phyloP scores from a whole-genome alignment of 2,888 invertebrate species.

The Acrobasis repandana region DNA sequence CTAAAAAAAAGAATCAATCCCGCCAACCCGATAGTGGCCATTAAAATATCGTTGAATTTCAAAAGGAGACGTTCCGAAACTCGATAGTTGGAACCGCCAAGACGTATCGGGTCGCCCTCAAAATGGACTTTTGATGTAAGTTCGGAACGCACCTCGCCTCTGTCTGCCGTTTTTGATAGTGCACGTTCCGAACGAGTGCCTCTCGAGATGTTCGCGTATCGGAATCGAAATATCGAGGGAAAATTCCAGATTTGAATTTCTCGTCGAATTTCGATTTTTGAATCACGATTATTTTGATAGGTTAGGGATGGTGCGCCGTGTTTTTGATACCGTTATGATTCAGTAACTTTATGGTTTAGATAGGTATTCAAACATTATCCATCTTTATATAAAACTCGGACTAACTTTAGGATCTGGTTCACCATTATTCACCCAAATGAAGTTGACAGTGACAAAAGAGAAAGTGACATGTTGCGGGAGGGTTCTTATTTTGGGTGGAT shows the following conservation, averaged over 20 bases:
- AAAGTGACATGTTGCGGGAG: too few relatives aligned
- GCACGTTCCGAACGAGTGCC: slow-evolving; percentile 34
- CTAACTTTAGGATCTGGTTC: too few relatives aligned
- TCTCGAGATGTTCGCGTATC: slow-evolving; percentile 25
- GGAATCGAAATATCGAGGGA: slow-evolving; percentile 17
- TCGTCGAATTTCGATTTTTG: slow-evolving; percentile 30
- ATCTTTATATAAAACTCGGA: too few relatives aligned
- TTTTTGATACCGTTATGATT: neutral
- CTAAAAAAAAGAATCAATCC: slow-evolving; percentile 59
- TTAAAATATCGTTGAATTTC: slow-evolving; percentile 81
- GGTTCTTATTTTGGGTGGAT: too few relatives aligned
- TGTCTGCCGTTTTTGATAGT: slow-evolving; percentile 36
- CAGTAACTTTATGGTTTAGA: neutral
- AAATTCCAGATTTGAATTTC: slow-evolving; percentile 26
- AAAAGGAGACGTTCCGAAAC: slow-evolving; percentile 64
- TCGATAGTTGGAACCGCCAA: slow-evolving; percentile 53
- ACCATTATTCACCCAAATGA: too few relatives aligned
- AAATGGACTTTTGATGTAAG: slow-evolving; percentile 78
- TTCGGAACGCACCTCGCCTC: slow-evolving; percentile 48
- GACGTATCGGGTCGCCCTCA: slow-evolving; percentile 60
- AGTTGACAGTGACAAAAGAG: too few relatives aligned
- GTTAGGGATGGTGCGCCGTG: neutral
- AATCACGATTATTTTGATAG: slow-evolving; percentile 32
- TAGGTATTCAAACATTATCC: neutral
- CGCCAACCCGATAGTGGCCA: slow-evolving; percentile 71